phyloP scores from a whole-genome alignment of 2,888 invertebrate species.

The Aleiodes testaceus region DNA sequence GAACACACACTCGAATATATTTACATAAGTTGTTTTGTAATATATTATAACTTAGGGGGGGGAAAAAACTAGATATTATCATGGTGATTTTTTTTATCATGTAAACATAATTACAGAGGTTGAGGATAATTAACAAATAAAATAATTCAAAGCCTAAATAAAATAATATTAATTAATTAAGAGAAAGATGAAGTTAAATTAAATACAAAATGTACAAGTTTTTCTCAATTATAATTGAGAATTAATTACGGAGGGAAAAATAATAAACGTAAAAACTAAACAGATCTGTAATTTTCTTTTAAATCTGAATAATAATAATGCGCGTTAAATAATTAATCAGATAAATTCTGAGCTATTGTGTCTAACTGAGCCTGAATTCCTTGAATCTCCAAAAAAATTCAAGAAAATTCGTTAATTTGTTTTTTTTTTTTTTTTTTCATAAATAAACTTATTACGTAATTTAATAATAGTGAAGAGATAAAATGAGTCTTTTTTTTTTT shows the following conservation, averaged over 20 bases:
- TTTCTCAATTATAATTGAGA: conserved; percentile 45
- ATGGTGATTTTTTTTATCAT: conserved; percentile 26
- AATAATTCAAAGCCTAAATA: conserved; percentile 59
- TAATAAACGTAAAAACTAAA: conserved; percentile 35
- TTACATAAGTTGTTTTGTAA: conserved; percentile 64
- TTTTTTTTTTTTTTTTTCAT: no score
- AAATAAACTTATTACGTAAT: no score
- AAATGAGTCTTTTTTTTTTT: no score
- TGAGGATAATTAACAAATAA: not conserved
- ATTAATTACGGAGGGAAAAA: not conserved
- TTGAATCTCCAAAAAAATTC: not conserved
- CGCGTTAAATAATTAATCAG: not conserved
- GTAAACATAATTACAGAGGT: conserved; percentile 27
- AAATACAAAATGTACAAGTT: conserved; percentile 71
- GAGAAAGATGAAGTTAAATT: conserved; percentile 54
- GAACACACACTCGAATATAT: conserved; percentile 71
- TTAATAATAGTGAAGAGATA: no score
- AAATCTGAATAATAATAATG: conserved; percentile 1
- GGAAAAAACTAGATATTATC: conserved; percentile 26
- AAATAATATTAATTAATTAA: conserved; percentile 61
- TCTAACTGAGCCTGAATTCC: conserved; percentile 37
- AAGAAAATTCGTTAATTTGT: no score
- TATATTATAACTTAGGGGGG: conserved; percentile 64
- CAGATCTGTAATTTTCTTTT: conserved; percentile 48
- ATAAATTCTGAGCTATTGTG: not conserved